These are phyloP conservation scores for Urocitellus parryii DNA, from an alignment of 2,113 vertebrate genomes.

Conservation along the genomic window DNA sequence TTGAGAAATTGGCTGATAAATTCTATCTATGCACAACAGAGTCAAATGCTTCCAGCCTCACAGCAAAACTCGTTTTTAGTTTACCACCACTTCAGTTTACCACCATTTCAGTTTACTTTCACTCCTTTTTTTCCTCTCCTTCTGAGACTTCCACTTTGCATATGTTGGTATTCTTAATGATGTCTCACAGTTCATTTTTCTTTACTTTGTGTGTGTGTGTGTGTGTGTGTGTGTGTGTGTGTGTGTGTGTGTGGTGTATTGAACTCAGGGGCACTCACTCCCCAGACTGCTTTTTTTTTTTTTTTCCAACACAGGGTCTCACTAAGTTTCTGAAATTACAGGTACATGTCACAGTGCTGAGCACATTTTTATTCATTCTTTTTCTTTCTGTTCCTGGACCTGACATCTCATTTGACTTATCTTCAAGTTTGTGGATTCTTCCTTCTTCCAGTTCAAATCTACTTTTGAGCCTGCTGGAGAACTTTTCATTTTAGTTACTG, in stretches of 20 bases:
- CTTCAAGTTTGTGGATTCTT: neutral
- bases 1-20: neutral
- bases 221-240: too few species aligned
- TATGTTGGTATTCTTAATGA: neutral
- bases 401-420: neutral
- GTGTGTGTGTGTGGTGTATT: too few species aligned
- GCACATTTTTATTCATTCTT: neutral
- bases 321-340: too few species aligned
- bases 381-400: neutral
- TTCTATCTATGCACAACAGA: neutral
- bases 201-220: neutral
- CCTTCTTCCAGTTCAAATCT: neutral
- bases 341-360: too few species aligned
- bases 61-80: neutral
- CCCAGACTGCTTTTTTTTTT: too few species aligned
- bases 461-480: neutral
- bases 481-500: slow-evolving; percentile 14
- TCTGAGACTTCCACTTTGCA: neutral
- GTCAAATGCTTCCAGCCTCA: neutral
- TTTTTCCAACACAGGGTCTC: too few species aligned
- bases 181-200: neutral
- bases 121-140: neutral
- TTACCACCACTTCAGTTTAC: neutral
- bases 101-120: neutral
- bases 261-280: too few species aligned